phyloP scores from a whole-genome alignment of 2,888 invertebrate genomes.

The Mimachlamys varia region DNA sequence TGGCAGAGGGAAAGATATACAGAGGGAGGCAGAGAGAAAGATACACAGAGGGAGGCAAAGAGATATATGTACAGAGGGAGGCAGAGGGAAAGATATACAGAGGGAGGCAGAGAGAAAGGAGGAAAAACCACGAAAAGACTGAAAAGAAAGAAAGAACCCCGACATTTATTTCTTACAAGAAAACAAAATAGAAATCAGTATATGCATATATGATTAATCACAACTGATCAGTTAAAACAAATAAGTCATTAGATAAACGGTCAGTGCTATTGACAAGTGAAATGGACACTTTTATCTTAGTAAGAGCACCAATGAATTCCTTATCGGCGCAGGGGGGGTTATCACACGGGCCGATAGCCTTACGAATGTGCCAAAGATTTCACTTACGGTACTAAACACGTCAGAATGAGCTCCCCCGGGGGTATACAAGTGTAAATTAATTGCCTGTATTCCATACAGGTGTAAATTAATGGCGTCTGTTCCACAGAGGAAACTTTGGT shows the following conservation, averaged over 20 bases:
- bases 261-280: background rate
- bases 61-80: no score
- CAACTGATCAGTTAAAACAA: background rate
- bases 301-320: background rate
- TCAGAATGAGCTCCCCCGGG: background rate
- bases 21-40: no score
- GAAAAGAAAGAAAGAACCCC: no score
- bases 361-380: conserved; percentile 3
- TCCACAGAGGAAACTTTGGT: background rate
- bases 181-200: no score
- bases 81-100: no score
- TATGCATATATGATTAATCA: background rate
- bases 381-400: conserved; percentile 7
- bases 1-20: no score
- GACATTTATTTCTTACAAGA: no score
- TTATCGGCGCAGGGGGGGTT: conserved; percentile 11
- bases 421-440: background rate
- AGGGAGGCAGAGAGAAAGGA: no score
- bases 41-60: no score
- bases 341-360: background rate
- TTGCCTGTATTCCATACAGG: background rate
- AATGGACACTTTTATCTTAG: background rate
- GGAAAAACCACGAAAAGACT: no score
- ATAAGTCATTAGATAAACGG: background rate
- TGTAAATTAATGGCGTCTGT: background rate